These are phyloP conservation scores for Notodonta ziczac DNA, from an alignment of 2,888 invertebrate species.

Conservation along the genomic window DNA sequence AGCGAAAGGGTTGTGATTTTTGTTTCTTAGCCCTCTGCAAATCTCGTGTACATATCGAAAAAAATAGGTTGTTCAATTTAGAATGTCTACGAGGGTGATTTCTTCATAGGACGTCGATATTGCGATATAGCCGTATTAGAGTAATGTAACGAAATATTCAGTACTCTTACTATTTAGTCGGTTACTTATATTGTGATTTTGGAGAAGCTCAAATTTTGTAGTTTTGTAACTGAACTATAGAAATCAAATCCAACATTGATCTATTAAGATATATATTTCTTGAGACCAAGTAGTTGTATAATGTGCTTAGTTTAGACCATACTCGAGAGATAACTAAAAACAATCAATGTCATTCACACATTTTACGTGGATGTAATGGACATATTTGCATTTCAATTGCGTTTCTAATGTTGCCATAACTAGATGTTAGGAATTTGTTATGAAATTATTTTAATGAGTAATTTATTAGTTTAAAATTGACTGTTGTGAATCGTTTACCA, in stretches of 20 bases:
- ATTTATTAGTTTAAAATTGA: conserved; percentile 58
- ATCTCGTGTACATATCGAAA: conserved; percentile 61
- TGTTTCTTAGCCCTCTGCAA: conserved; percentile 47
- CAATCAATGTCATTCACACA: conserved; percentile 27
- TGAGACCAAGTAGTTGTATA: conserved; percentile 61
- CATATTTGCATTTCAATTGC: conserved; percentile 42
- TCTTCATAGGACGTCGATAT: conserved; percentile 24
- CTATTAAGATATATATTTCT: conserved; percentile 23
- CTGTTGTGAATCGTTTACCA: conserved; percentile 69
- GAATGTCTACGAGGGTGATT: conserved; percentile 24
- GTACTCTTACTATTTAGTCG: conserved; percentile 6
- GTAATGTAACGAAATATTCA: conserved; percentile 18
- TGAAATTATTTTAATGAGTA: conserved; percentile 43
- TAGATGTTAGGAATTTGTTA: conserved; percentile 55
- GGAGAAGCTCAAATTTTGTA: conserved; percentile 70
- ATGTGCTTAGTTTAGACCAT: conserved; percentile 42
- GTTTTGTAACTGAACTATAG: conserved; percentile 40
- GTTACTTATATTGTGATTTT: conserved; percentile 44
- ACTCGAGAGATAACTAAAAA: conserved; percentile 19
- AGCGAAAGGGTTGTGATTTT: conserved; percentile 65
- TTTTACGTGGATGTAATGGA: conserved; percentile 18
- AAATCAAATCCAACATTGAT: conserved; percentile 29
- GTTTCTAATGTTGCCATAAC: conserved; percentile 65
- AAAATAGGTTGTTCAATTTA: conserved; percentile 54
- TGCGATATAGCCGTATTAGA: conserved; percentile 6